Evolutionary conservation across 2,113 vertebrate genomes (phyloP).

Genomic region (Apaloderma vittatum): DNA sequence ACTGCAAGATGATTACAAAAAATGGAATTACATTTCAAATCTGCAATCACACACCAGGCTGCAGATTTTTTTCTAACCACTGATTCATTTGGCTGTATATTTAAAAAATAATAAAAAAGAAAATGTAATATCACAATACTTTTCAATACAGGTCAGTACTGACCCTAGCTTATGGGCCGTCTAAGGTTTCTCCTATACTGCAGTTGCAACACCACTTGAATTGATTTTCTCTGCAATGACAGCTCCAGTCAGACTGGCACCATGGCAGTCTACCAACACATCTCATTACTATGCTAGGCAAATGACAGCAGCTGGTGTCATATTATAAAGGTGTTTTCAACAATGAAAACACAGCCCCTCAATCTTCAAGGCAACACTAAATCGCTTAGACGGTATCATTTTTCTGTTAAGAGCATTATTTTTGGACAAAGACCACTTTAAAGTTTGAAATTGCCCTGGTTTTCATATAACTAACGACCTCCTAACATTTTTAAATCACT

Average conservation of each 20-base stretch:
- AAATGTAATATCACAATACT: constrained; percentile 67
- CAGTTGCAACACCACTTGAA: constrained; percentile 83
- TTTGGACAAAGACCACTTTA: constrained; percentile 84
- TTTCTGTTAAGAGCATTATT: constrained; percentile 89
- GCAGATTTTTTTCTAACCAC: constrained; percentile 67
- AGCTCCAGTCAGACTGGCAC: constrained; percentile 96
- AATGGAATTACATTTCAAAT: constrained; percentile 71
- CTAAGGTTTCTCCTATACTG: constrained; percentile 86
- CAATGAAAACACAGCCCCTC: constrained; percentile 82
- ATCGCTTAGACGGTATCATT: constrained; percentile 82
- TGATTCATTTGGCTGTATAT: constrained; percentile 80
- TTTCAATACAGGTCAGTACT: constrained; percentile 80
- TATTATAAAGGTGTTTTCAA: constrained; percentile 88
- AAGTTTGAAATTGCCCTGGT: constrained; percentile 77
- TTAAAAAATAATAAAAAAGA: constrained; percentile 13
- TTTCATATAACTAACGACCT: constrained; percentile 65
- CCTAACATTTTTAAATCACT: constrained; percentile 69
- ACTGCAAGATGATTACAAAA: constrained; percentile 72
- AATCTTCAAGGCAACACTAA: constrained; percentile 83
- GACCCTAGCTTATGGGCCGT: constrained; percentile 77
- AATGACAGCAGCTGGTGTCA: constrained; percentile 89
- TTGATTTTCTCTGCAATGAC: constrained; percentile 96
- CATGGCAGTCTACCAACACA: constrained; percentile 80
- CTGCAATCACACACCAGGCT: constrained; percentile 55
- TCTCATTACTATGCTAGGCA: constrained; percentile 84